Percentiles rank a stretch among this genome's conserved stretches.
Evolutionary conservation across 2,113 vertebrate species (phyloP).

Genomic region (Morone chrysops): DNA sequence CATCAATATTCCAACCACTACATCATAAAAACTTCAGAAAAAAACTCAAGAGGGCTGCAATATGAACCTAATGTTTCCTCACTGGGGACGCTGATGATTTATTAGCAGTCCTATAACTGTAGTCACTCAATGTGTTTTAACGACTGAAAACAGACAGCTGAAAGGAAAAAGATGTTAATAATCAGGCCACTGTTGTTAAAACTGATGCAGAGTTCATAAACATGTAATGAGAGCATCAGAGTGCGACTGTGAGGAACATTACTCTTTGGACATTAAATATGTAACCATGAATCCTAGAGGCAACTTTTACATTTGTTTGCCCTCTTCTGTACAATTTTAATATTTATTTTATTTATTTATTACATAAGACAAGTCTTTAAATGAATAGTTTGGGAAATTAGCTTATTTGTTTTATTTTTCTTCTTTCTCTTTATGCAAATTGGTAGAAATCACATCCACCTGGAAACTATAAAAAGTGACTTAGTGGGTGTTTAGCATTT

Average conservation of each 20-base stretch:
- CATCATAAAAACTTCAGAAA: conserved; percentile 2
- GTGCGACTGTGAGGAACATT: neutral
- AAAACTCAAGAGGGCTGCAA: neutral
- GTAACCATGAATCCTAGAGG: neutral
- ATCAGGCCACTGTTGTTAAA: conserved; percentile 34
- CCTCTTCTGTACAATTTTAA: neutral
- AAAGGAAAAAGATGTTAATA: conserved; percentile 17
- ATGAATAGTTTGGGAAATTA: neutral
- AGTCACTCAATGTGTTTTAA: conserved; percentile 25
- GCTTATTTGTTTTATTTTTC: neutral
- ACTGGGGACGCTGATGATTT: conserved; percentile 23
- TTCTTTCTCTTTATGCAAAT: neutral
- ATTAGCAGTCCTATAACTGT: conserved; percentile 19
- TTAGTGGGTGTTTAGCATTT: neutral
- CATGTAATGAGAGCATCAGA: neutral
- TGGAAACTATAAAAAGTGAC: neutral
- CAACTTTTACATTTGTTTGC: neutral
- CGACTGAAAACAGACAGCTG: conserved; percentile 10
- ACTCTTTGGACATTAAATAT: neutral
- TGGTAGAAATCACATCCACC: neutral
- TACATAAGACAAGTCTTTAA: neutral
- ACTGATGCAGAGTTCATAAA: conserved; percentile 9
- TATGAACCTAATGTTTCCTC: conserved; percentile 33
- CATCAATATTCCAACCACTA: conserved; percentile 14
- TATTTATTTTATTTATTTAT: too few relatives aligned